Evolutionary conservation across 1,140 invertebrate species (phyloP).

Genomic region (Micrasema minimum): DNA sequence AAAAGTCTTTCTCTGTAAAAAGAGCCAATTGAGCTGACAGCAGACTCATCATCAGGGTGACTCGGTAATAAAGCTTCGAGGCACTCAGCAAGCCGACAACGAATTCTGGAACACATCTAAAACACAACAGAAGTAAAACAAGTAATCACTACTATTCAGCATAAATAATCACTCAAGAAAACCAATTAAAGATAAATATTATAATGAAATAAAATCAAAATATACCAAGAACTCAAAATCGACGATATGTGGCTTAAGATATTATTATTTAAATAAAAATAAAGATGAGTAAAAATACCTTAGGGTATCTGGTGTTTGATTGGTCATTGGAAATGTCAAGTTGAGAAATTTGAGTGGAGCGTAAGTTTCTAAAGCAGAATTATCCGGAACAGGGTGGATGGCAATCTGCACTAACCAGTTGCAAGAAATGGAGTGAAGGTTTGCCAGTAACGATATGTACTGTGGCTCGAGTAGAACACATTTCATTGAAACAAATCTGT

Average conservation of each 20-base stretch:
- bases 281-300: no score
- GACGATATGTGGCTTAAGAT: no score
- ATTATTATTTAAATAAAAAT: no score
- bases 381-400: conserved; percentile 60
- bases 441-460: conserved; percentile 73
- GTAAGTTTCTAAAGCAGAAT: conserved; percentile 60
- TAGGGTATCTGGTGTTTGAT: conserved; percentile 71
- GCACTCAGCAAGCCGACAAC: conserved; percentile 89
- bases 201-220: no score
- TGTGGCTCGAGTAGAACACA: conserved; percentile 80
- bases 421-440: conserved; percentile 84
- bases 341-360: conserved; percentile 67
- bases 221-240: no score
- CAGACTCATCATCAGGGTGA: conserved; percentile 68
- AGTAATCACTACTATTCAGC: no score
- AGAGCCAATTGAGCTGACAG: conserved; percentile 69
- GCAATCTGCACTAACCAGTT: conserved; percentile 88
- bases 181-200: no score
- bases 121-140: neutral
- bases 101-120: conserved; percentile 89
- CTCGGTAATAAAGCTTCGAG: conserved; percentile 84
- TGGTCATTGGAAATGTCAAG: conserved; percentile 75
- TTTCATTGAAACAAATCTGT: conserved; percentile 74
- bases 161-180: no score
- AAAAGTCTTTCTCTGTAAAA: conserved; percentile 83